These are phyloP conservation scores for Leptinotarsa tumamoca DNA, from an alignment of 2,888 invertebrate genomes.

Conservation along the genomic window DNA sequence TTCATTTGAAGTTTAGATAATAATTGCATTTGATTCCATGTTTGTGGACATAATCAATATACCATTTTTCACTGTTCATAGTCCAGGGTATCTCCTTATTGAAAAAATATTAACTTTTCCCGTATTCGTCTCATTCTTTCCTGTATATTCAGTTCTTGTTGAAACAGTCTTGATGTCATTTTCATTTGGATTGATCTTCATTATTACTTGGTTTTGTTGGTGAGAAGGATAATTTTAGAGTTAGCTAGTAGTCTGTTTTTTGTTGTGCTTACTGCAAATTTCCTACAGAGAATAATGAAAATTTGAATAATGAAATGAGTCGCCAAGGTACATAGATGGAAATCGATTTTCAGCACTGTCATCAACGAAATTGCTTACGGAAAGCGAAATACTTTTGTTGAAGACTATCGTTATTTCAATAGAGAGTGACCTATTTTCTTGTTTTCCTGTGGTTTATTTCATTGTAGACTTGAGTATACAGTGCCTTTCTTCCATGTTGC, in stretches of 20 bases:
- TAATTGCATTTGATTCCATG: no score
- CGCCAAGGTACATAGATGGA: neutral
- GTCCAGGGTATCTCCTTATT: no score
- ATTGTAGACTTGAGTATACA: no score
- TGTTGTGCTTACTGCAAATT: neutral
- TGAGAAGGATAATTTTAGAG: slow-evolving; percentile 4
- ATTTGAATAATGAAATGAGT: slow-evolving; percentile 16
- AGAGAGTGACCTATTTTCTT: no score
- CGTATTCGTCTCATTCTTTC: no score
- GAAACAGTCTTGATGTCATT: neutral
- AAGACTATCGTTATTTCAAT: no score
- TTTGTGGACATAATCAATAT: no score
- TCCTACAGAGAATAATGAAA: neutral
- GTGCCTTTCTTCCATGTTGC: no score
- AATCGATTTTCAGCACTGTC: neutral
- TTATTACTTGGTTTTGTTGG: neutral
- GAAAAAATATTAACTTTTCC: no score
- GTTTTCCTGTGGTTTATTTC: no score
- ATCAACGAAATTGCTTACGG: neutral
- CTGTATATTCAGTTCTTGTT: neutral
- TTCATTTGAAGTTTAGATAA: no score
- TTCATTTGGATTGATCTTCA: neutral
- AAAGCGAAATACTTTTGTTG: neutral
- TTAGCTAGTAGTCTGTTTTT: neutral
- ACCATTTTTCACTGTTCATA: no score